Evolutionary conservation across 2,888 invertebrate species (phyloP), one percentile per base, ranked within the genome.

Genomic region (Eristalis arbustorum): DNA sequence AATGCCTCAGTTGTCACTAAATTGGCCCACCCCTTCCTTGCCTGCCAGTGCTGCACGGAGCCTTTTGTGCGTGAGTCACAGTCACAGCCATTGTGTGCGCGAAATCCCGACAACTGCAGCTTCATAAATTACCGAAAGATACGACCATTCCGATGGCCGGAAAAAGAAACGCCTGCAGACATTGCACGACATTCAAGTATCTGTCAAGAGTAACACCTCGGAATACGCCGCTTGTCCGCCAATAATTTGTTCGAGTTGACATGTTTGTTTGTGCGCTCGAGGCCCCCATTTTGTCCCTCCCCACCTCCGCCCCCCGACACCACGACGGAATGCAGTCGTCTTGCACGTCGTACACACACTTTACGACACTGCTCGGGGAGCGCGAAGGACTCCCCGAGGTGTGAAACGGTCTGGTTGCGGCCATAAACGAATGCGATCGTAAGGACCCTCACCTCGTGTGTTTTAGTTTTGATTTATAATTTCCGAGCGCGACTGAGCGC

Each of bases 121-220:
- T 40, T 49, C 61, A 85, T 85, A 81, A 85, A 85, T 69, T 82
- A 61, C 37, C 31, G 10, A 74, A 85, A 73, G 34, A 74, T 78
- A 85, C 62, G 81, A 5, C 76, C 75, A 49, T 67, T 79, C 28
- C 42, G 56, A 31, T 25, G 57, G 25, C 76, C 69, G 76, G 76
- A 75, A 84, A 37, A 78, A 84, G 76, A 25, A 76, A 77, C 40
- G 84, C 80, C 79, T 84, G 71, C 75, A 72, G 28, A 62, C 74
- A 62, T 84, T 84, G 76, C 80, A 84, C 80, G 76, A 72, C 84
- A 82, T 72, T 59, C 77, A 81, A 81, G 82, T 81, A 85, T 85
- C 77, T 85, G 82, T 82, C 85, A 82, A 71, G 77, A 77, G 77
- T 82, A 85, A 85, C 85, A 85, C 85, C 82, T 85, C 71, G 85